Base-by-base conservation (phyloP, 2,888 invertebrate species). In the Bellardia bayeri region DNA sequence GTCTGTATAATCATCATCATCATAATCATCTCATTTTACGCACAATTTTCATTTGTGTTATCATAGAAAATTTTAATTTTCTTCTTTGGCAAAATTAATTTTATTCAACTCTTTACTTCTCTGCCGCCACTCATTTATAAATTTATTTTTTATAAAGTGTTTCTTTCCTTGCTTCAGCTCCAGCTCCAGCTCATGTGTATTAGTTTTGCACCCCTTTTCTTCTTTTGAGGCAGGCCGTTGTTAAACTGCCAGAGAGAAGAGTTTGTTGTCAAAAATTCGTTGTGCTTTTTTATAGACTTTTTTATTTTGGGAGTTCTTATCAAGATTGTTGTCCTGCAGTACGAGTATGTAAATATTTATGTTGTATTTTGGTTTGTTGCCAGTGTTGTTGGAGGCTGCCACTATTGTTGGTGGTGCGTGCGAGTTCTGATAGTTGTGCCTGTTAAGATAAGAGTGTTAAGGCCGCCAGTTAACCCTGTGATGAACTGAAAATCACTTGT, bases 401-500 rank as follows among this genome's bases (percentile, higher is more conserved):
- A 45, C 13, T 45, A 13, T 2, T 16, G 66, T 2, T 42, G 42
- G 4, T 51, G 54, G 76, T 58, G 64, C 72, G 66, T 74, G 37
- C 33, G 14, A 64, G 14, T 56, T 72, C 64, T 78, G 69, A 71
- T 82, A 85, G 85, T 87, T 82, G 66, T 64, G 79, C 74, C 42
- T 71, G 56, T 75, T 75, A 63, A 72, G 82, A 87, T 82, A 87
- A 87, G 56, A 54, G 49, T 58, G 74, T 33, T 79, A 51, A 74
- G 79, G 56, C 78, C 81, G n/a, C 16, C 16, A 79, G 78, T 87
- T 82, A 82, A 85, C 74, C 81, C 74, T 42, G 63, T 82, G 68
- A 87, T 87, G 87, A 85, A 87, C 87, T 85, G 85, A 85, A 87
- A 85, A 87, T 78, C 78, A 85, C 87, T 87, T 85, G 87, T 83